These are phyloP conservation scores for Eremophila alpestris DNA, from an alignment of 2,797 vertebrate genomes.

Conservation along the genomic window DNA sequence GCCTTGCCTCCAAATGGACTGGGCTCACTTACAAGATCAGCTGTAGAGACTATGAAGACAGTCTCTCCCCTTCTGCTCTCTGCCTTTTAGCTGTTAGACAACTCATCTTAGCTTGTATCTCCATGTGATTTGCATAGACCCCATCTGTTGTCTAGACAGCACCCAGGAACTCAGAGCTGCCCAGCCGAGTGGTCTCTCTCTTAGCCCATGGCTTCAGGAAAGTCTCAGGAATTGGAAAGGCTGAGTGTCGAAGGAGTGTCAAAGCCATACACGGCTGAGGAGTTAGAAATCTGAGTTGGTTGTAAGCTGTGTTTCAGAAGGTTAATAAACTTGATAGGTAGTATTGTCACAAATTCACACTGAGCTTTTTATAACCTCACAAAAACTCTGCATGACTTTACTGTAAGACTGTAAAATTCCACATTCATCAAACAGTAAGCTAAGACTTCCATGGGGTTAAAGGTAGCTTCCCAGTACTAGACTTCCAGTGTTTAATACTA, in stretches of 20 bases:
- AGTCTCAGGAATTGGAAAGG: not conserved
- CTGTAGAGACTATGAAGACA: not conserved
- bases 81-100: not conserved
- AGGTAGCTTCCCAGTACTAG: not conserved
- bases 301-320: not conserved
- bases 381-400: not conserved
- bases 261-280: not conserved
- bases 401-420: not conserved
- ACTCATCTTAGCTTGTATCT: not conserved
- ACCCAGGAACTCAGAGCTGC: not conserved
- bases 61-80: not conserved
- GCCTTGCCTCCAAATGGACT: not conserved
- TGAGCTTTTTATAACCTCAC: not conserved
- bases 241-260: not conserved
- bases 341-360: not conserved
- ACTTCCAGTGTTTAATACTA: not conserved
- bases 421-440: not conserved
- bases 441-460: not conserved
- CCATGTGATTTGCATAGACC: not conserved
- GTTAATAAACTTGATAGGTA: not conserved
- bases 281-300: not conserved
- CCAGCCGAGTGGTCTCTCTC: not conserved
- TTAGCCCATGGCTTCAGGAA: not conserved
- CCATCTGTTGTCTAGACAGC: constrained; percentile 12
- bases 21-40: not conserved